Evolutionary conservation across 2,797 vertebrate genomes (phyloP).

Genomic region (Malurus splendens): DNA sequence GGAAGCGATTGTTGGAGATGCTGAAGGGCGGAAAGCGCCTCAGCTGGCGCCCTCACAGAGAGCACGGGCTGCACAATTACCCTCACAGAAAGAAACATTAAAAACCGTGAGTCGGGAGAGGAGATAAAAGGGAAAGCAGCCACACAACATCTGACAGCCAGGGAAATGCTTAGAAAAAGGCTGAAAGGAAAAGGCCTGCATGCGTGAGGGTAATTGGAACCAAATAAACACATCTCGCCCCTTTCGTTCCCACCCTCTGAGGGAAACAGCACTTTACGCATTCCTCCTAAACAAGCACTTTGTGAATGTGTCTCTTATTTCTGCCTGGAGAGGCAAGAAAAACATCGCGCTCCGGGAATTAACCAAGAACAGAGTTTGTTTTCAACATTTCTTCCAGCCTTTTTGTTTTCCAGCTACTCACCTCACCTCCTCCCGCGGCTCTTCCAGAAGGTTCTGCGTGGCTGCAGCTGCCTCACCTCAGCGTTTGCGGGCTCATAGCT

Average conservation of each 20-base stretch:
- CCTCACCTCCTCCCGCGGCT: background rate
- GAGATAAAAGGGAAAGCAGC: background rate
- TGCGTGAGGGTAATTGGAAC: background rate
- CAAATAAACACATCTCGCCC: background rate
- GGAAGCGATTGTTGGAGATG: background rate
- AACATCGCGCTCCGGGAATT: background rate
- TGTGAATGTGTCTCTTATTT: constrained; percentile 15
- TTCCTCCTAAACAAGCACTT: background rate
- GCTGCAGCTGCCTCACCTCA: fast-evolving
- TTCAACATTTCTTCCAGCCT: background rate
- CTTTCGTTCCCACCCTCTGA: background rate
- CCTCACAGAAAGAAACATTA: background rate
- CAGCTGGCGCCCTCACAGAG: background rate
- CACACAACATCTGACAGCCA: background rate
- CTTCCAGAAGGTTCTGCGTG: background rate
- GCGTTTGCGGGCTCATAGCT: fast-evolving
- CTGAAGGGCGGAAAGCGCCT: background rate
- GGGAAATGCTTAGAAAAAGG: background rate
- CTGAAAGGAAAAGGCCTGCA: background rate
- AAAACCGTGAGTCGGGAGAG: background rate
- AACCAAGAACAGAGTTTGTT: background rate
- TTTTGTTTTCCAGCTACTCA: background rate
- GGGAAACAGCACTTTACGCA: background rate
- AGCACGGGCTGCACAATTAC: background rate
- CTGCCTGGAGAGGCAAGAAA: background rate